Evolutionary conservation across 2,888 invertebrate genomes (phyloP).

Genomic region (Melieria picta): DNA sequence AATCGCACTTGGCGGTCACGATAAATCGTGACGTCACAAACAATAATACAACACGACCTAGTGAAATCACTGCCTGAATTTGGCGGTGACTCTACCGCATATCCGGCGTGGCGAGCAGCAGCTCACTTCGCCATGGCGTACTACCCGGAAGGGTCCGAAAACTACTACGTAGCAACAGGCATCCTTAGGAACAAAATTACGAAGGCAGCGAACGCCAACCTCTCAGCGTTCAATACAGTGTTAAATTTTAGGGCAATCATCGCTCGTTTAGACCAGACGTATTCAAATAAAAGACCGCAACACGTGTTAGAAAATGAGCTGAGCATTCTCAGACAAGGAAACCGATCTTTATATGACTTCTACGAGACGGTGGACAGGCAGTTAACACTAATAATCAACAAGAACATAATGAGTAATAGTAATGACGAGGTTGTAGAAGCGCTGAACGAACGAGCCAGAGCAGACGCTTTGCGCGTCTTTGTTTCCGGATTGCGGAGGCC

Average conservation of each 20-base stretch:
- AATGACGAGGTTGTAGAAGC: slow-evolving; percentile 7
- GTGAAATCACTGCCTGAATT: background rate
- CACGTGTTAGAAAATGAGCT: slow-evolving; percentile 16
- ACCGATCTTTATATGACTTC: slow-evolving; percentile 25
- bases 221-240: slow-evolving; percentile 21
- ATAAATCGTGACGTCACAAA: background rate
- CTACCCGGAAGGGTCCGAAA: background rate
- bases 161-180: slow-evolving; percentile 1
- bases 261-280: background rate
- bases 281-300: slow-evolving; percentile 13
- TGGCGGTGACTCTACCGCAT: background rate
- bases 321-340: slow-evolving; percentile 27
- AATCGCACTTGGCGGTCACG: background rate
- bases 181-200: slow-evolving; percentile 20
- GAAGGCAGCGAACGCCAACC: slow-evolving; percentile 15
- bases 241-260: slow-evolving; percentile 20
- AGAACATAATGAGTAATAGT: slow-evolving; percentile 17
- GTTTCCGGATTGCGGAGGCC: slow-evolving; percentile 23
- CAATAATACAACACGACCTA: background rate
- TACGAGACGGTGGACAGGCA: slow-evolving; percentile 26
- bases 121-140: background rate
- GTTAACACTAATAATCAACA: slow-evolving; percentile 17
- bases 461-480: slow-evolving; percentile 27
- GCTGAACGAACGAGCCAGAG: slow-evolving; percentile 24
- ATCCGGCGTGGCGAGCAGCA: background rate